A percentile compares a stretch with the other conserved stretches of the same genome.
Evolutionary conservation across 2,888 invertebrate species (phyloP).

Genomic region (Tiliacea citrago): DNA sequence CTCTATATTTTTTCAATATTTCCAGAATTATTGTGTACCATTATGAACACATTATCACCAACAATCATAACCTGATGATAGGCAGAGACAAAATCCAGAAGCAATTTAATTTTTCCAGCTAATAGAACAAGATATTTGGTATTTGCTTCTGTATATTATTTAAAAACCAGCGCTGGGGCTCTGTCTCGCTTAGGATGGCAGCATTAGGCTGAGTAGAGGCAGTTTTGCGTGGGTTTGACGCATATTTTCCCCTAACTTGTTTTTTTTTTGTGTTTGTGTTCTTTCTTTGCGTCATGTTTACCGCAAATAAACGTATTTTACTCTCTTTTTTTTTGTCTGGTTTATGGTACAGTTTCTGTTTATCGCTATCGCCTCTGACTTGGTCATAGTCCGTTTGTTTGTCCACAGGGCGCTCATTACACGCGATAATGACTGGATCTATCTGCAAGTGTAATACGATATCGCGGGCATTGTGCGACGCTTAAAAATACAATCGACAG

Average conservation of each 20-base stretch:
- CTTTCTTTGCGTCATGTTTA: too few species aligned
- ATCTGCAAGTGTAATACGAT: constrained; percentile 81
- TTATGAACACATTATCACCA: background rate
- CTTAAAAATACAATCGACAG: constrained; percentile 63
- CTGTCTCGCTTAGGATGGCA: too few species aligned
- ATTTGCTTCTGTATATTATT: background rate
- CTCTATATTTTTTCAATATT: background rate
- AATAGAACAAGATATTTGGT: background rate
- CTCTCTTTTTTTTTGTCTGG: background rate
- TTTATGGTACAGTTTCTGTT: background rate
- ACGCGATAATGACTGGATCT: constrained; percentile 79
- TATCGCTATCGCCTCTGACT: constrained; percentile 42
- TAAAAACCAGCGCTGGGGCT: too few species aligned
- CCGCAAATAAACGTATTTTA: too few species aligned
- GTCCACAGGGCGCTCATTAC: constrained; percentile 75
- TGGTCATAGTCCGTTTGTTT: constrained; percentile 46
- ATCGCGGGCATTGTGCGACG: constrained; percentile 63
- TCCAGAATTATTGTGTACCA: too few species aligned
- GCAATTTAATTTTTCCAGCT: background rate
- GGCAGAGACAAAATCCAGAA: background rate
- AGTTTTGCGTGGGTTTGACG: too few species aligned
- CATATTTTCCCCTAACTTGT: too few species aligned
- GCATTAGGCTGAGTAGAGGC: too few species aligned
- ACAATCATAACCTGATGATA: background rate
- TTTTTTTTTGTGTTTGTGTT: too few species aligned